Base-by-base conservation (phyloP, 2,888 invertebrate genomes). In the Himalopsyche kuldschensis region DNA sequence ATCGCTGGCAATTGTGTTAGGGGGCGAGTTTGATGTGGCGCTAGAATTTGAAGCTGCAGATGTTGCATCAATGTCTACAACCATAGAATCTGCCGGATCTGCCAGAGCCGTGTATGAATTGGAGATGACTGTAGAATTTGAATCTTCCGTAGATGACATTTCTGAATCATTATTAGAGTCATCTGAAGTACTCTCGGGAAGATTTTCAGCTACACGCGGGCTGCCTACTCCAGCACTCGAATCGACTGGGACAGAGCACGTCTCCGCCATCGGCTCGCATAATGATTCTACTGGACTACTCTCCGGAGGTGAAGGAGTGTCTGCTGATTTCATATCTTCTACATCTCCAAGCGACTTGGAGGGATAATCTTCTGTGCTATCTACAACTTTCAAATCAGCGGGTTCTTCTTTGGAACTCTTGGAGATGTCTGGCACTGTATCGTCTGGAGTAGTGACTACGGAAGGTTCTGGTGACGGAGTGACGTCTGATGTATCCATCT, bases 321-420 rank as follows among this genome's bases (percentile, higher is more conserved):
- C 35, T 47, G 81, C 48, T n/a, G 31, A 69, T 35, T 63, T 35
- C 46, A 80, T 80, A 32, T 83, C 76, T 30, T 76, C 55, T 1
- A 3, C 20, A 15, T 55, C 81, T 4, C 46, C 69, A n/a, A 46
- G 31, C n/a, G 46, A 31, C 10, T 24, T 47, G 10, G 55, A 10
- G 11, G 48, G 47, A 81, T 81, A 75, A 48, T 76, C 76, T 77
- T 76, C 81, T 4, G 77, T 81, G 27, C 48, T 48, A 31, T 82
- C 48, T 30, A 76, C 69, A 46, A 30, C 41, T 15, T 82, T 79
- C 20, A 41, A 79, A 48, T 78, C 63, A 5, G 17, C 10, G n/a
- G 35, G 17, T 27, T 82, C 82, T 75, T 27, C 63, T 31, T 76
- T 77, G n/a, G 11, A 27, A 17, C 41, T 35, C n/a, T 46, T 31